Evolutionary conservation across 2,113 vertebrate species (phyloP).

Genomic region (Gavialis gangeticus): DNA sequence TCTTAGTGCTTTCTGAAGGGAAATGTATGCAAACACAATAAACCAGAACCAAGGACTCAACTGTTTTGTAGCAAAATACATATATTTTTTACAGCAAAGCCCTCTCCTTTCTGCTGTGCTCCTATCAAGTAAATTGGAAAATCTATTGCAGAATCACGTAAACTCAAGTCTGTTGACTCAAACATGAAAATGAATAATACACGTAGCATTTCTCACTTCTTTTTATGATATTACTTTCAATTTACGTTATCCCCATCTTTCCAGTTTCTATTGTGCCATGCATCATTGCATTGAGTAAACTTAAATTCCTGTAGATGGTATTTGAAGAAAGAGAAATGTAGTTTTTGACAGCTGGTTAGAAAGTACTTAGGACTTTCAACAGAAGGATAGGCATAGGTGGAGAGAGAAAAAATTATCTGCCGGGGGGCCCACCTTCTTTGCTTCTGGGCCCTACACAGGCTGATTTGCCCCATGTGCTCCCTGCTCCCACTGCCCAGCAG

Average conservation of each 20-base stretch:
- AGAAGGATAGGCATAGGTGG: not conserved
- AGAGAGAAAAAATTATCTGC: too few species aligned
- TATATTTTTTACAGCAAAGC: not conserved
- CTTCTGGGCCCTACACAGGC: too few species aligned
- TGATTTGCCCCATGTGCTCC: too few species aligned
- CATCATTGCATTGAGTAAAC: not conserved
- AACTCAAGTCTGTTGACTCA: not conserved
- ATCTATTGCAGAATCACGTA: fast-evolving
- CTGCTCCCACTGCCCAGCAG: too few species aligned
- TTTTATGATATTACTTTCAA: not conserved
- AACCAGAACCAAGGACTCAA: not conserved
- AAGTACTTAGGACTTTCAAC: not conserved
- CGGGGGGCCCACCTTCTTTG: too few species aligned
- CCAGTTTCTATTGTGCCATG: not conserved
- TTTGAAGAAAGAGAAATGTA: not conserved
- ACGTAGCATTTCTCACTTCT: not conserved
- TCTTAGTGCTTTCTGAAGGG: not conserved
- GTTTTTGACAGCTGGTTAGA: not conserved
- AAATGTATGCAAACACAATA: not conserved
- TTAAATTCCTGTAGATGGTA: fast-evolving
- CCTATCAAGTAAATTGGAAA: not conserved
- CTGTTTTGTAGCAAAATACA: not conserved
- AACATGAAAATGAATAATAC: not conserved
- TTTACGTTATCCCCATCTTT: not conserved
- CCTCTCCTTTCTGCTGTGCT: not conserved